phyloP scores from a whole-genome alignment of 2,797 vertebrate species.

The Gorsachius magnificus region DNA sequence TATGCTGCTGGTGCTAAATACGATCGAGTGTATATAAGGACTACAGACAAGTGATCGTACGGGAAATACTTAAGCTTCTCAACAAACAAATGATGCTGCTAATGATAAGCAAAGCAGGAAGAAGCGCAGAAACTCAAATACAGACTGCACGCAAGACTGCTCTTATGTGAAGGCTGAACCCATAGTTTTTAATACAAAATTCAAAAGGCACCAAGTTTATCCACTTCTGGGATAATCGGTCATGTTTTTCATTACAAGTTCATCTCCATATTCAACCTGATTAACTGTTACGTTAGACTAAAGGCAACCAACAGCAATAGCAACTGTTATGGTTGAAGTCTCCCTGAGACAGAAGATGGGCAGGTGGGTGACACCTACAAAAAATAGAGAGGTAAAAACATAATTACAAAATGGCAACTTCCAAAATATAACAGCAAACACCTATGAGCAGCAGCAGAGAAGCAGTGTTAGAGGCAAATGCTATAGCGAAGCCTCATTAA shows the following conservation, averaged over 20 bases:
- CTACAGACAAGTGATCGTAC: background rate
- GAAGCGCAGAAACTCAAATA: background rate
- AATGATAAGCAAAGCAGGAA: background rate
- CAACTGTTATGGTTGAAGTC: background rate
- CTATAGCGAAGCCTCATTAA: background rate
- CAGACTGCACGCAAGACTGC: background rate
- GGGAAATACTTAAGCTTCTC: background rate
- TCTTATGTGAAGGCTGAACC: background rate
- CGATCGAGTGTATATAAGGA: background rate
- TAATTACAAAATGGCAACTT: background rate
- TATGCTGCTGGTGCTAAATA: background rate
- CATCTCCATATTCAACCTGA: background rate
- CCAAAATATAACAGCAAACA: background rate
- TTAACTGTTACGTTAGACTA: background rate
- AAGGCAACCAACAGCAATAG: background rate
- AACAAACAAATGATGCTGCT: background rate
- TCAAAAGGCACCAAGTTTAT: background rate
- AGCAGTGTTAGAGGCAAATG: accelerated
- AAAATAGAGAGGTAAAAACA: background rate
- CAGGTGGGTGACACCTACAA: background rate
- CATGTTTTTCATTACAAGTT: background rate
- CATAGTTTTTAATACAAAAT: background rate
- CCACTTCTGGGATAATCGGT: background rate
- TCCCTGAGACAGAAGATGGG: background rate
- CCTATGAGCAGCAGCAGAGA: background rate